These are phyloP conservation scores for Picus viridis DNA, from an alignment of 2,797 vertebrate species.

Conservation along the genomic window DNA sequence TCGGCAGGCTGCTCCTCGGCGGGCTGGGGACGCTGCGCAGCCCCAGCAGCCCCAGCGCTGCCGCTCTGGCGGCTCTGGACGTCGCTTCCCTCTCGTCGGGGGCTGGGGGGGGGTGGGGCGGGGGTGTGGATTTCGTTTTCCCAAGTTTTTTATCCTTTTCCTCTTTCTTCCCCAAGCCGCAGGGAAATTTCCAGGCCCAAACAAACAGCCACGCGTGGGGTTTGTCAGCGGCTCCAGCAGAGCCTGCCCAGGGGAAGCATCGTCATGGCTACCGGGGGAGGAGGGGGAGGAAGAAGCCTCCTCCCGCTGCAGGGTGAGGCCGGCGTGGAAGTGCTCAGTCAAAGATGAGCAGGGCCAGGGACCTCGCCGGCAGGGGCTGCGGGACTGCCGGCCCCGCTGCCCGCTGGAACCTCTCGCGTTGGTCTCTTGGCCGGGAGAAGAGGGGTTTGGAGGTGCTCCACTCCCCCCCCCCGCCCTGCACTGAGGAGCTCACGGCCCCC, in stretches of 20 bases:
- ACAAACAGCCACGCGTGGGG: not conserved
- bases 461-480: rapidly evolving
- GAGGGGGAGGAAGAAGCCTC: not conserved
- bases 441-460: rapidly evolving
- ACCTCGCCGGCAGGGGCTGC: not conserved
- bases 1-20: not conserved
- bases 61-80: not conserved
- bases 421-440: not conserved
- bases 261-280: not conserved
- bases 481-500: not conserved
- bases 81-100: rapidly evolving
- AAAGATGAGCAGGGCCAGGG: constrained; percentile 43
- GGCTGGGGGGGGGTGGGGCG: too few relatives aligned
- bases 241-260: constrained; percentile 11
- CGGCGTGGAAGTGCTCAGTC: constrained; percentile 38
- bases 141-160: not conserved
- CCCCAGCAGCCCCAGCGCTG: rapidly evolving
- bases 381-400: rapidly evolving
- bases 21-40: not conserved
- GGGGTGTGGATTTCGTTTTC: not conserved
- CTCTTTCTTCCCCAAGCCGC: not conserved
- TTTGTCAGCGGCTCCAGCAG: not conserved
- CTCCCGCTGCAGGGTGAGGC: not conserved
- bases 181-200: constrained; percentile 35
- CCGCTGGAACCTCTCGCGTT: not conserved